Percentiles rank a stretch among this genome's conserved stretches.
phyloP scores from a whole-genome alignment of 2,888 invertebrate species.

The Cactoblastis cactorum region DNA sequence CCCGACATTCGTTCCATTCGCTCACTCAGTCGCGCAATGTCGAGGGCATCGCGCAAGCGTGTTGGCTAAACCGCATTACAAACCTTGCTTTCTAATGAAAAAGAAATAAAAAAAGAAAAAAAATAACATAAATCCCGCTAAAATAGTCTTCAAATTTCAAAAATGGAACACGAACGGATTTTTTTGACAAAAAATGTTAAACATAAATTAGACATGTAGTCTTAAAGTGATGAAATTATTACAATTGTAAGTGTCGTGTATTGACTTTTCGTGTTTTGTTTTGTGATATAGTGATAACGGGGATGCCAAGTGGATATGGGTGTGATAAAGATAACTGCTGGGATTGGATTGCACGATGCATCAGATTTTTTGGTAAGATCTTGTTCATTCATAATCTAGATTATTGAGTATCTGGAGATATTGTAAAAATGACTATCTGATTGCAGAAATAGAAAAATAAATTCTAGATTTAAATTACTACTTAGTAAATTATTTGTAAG shows the following conservation, averaged over 20 bases:
- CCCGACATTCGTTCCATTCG: conserved; percentile 35
- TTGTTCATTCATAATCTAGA: neutral
- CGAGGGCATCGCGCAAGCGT: conserved; percentile 56
- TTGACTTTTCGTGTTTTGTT: conserved; percentile 67
- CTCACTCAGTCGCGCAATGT: conserved; percentile 59
- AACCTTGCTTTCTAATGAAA: conserved; percentile 26
- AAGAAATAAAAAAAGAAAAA: conserved; percentile 41
- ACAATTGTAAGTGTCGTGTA: conserved; percentile 45
- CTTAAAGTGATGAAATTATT: conserved; percentile 34
- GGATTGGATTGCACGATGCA: conserved; percentile 68
- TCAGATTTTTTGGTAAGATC: conserved; percentile 55
- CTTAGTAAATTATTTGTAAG: too few relatives aligned
- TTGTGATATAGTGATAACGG: conserved; percentile 64
- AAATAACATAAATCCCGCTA: conserved; percentile 34
- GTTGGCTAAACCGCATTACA: conserved; percentile 35
- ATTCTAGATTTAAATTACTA: too few relatives aligned
- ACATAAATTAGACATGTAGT: conserved; percentile 31
- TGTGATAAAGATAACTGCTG: conserved; percentile 69
- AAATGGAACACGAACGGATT: conserved; percentile 33
- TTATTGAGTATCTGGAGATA: neutral
- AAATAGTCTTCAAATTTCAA: conserved; percentile 25
- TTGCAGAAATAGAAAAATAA: neutral
- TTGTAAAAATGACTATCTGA: neutral
- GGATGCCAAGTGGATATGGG: conserved; percentile 66
- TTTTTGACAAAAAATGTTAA: conserved; percentile 24